phyloP scores from a whole-genome alignment of 1,140 invertebrate species.

The Papilio polytes region DNA sequence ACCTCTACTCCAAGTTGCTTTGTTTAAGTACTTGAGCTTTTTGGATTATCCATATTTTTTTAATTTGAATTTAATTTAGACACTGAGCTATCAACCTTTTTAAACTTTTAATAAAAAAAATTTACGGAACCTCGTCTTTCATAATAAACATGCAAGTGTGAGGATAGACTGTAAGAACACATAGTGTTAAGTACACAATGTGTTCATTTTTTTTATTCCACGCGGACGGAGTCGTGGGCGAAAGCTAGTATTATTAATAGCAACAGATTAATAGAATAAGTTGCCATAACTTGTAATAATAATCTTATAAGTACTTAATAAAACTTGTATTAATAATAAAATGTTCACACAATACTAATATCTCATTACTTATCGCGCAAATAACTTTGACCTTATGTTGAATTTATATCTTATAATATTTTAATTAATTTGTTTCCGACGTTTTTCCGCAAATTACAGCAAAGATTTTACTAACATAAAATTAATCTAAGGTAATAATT shows the following conservation, averaged over 20 bases:
- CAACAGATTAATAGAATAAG: neutral
- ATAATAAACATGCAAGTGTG: too few relatives aligned
- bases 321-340: neutral
- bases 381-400: neutral
- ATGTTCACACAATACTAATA: neutral
- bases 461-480: neutral
- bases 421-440: slow-evolving; percentile 7
- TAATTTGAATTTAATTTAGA: too few relatives aligned
- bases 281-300: neutral
- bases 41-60: too few relatives aligned
- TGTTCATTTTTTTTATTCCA: too few relatives aligned
- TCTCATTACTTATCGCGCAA: neutral
- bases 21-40: too few relatives aligned
- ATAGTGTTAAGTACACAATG: too few relatives aligned
- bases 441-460: neutral
- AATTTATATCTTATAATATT: neutral
- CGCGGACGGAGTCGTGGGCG: too few relatives aligned
- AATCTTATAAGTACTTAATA: neutral
- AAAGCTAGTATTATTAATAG: too few relatives aligned
- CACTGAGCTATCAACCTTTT: too few relatives aligned
- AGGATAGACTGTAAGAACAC: too few relatives aligned
- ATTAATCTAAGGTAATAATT: neutral
- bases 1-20: neutral
- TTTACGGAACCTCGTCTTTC: too few relatives aligned
- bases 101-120: too few relatives aligned